A percentile compares a stretch with the other conserved stretches of the same genome.
phyloP scores from a whole-genome alignment of 2,797 vertebrate species.

The Prunella strophiata region DNA sequence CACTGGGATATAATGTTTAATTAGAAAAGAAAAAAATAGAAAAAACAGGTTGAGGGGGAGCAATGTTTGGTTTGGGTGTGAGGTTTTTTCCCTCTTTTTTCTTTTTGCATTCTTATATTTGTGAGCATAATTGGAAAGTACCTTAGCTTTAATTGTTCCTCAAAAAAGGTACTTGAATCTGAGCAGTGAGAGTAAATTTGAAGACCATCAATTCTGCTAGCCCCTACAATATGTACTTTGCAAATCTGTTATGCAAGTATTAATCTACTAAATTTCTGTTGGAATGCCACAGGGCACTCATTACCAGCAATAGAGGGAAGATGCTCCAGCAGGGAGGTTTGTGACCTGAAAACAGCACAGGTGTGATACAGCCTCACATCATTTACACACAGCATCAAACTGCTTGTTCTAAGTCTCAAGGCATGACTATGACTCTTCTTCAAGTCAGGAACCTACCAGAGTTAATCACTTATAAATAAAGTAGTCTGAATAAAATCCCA shows the following conservation, averaged over 20 bases:
- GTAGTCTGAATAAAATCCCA: not conserved
- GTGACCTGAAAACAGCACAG: not conserved
- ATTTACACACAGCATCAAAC: not conserved
- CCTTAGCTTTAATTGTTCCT: not conserved
- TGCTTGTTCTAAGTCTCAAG: not conserved
- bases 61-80: not conserved
- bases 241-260: not conserved
- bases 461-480: not conserved
- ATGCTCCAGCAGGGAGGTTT: not conserved
- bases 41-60: rapidly evolving
- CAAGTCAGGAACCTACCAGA: not conserved
- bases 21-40: not conserved
- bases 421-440: not conserved
- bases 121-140: not conserved
- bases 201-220: not conserved
- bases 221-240: not conserved
- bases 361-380: rapidly evolving
- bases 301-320: not conserved
- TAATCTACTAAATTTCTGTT: not conserved
- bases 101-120: not conserved
- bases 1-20: not conserved
- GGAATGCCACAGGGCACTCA: not conserved
- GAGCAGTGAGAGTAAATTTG: not conserved
- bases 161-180: not conserved
- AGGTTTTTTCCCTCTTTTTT: rapidly evolving